phyloP scores from a whole-genome alignment of 1,140 invertebrate genomes.

The Neodiprion lecontei region DNA sequence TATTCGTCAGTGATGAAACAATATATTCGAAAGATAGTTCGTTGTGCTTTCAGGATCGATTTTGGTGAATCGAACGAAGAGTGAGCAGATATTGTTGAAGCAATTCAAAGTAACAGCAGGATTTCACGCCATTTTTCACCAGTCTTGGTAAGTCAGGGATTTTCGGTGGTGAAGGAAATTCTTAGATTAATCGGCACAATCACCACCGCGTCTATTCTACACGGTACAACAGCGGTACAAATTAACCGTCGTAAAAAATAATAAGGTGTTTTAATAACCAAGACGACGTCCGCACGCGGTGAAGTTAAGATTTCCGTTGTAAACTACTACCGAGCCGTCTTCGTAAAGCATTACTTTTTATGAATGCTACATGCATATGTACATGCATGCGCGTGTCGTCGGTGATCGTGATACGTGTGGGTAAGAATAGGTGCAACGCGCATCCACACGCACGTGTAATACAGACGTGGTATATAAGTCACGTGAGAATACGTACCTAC shows the following conservation, averaged over 20 bases:
- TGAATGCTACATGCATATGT: too few species aligned
- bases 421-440: background rate
- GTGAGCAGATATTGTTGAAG: too few species aligned
- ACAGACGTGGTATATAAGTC: background rate
- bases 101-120: too few species aligned
- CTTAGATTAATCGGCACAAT: background rate
- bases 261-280: conserved; percentile 1
- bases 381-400: too few species aligned
- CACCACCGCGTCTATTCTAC: background rate
- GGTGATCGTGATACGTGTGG: background rate
- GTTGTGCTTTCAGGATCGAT: too few species aligned
- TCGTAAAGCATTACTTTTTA: too few species aligned
- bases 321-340: too few species aligned
- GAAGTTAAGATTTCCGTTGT: background rate
- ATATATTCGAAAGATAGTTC: too few species aligned
- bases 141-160: too few species aligned
- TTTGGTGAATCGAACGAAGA: too few species aligned
- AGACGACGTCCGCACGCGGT: background rate
- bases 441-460: background rate
- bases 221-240: background rate
- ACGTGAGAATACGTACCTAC: conserved; percentile 8
- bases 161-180: background rate
- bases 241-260: conserved; percentile 2
- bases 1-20: too few species aligned
- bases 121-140: too few species aligned